Evolutionary conservation across 64 coral and sea anemone genomes (phyloP), one percentile per base, ranked within the genome.

Genomic region (Porites lutea): DNA sequence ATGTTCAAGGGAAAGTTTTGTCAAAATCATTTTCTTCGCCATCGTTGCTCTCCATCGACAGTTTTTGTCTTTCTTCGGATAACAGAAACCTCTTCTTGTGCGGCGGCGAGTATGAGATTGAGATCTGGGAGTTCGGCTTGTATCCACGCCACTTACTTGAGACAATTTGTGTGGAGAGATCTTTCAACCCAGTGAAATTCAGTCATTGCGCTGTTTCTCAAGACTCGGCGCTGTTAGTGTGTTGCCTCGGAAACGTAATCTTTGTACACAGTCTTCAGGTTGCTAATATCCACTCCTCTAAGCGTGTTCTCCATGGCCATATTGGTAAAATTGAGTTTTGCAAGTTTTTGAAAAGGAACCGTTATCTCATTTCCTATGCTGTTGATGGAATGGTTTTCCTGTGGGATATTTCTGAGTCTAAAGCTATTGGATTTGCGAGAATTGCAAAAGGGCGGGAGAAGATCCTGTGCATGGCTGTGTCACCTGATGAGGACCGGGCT

Each of bases 331-430:
- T 91, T 8, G 71, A 83, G 10, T 91, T 79, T 70, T 91, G 65
- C 58, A 78, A 73, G 52, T 91, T 91, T 16, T 62, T 91, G 11
- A 91, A 63, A 53, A 45, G 3, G 12, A 61, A 18, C 19, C 79
- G 89, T 55, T 91, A 91, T 44, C 66, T 91, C 1, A 63, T 91
- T 57, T 82, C 89, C 4, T 74, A 82, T 66, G 78, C 67, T 5
- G 45, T 91, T 16, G 89, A 91, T 83, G 48, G 27, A 15, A 20
- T n/a, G 16, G 52, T 89, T 2, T 79, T 89, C 20, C 14, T 89
- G 2, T 89, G 88, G 88, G 88, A 89, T 8, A 27, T 79, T 27
- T 47, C 8, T 15, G 65, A 89, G 15, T 23, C 18, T 15, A 79
- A 52, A 19, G 74, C 88, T 3, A 27, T 79, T 27, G 88, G 6